These are phyloP conservation scores for Paraescarpia echinospica DNA, from an alignment of 1,140 invertebrate genomes.

Conservation along the genomic window DNA sequence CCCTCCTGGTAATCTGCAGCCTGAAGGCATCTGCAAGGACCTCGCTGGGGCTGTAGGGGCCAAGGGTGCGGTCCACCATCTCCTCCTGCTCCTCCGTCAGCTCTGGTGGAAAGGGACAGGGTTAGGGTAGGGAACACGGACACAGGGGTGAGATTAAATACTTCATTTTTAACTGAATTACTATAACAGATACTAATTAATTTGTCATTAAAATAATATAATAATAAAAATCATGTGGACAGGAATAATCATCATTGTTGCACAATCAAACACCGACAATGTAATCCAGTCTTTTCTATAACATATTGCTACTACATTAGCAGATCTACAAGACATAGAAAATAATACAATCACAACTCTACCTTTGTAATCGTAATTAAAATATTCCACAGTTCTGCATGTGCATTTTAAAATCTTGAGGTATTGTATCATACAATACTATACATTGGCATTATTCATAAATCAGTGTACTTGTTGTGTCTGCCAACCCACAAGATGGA, in stretches of 20 bases:
- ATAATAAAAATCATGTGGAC: too few relatives aligned
- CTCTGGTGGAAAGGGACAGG: constrained; percentile 37
- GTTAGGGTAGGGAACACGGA: neutral
- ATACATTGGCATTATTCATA: neutral
- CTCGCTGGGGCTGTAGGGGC: constrained; percentile 54
- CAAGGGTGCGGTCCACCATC: constrained; percentile 59
- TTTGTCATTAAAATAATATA: too few relatives aligned
- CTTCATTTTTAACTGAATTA: too few relatives aligned
- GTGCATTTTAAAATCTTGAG: neutral
- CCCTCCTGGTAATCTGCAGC: constrained; percentile 66
- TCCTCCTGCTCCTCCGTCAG: constrained; percentile 56
- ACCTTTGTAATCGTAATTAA: neutral
- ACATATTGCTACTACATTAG: neutral
- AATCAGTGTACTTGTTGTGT: too few relatives aligned
- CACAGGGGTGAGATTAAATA: neutral
- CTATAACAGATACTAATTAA: too few relatives aligned
- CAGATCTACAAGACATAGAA: neutral
- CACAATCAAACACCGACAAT: too few relatives aligned
- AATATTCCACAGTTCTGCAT: neutral
- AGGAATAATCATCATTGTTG: too few relatives aligned
- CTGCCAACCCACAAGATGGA: too few relatives aligned
- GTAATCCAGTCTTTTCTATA: too few relatives aligned
- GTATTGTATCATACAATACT: neutral
- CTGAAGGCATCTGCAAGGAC: constrained; percentile 65
- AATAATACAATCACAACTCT: neutral